phyloP scores from a whole-genome alignment of 2,113 vertebrate species.

The Scomber scombrus region DNA sequence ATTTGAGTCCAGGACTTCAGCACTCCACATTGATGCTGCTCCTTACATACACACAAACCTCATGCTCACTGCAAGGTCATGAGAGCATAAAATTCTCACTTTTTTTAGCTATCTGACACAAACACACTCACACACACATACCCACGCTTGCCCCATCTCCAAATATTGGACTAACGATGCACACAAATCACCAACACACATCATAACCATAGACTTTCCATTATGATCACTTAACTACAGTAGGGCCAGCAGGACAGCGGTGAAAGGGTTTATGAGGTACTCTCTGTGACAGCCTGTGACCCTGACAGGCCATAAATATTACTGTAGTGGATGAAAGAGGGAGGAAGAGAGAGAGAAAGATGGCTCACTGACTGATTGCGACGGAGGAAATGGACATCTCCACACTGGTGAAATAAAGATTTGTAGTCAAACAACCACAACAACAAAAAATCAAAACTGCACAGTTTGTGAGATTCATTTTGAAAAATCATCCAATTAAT shows the following conservation, averaged over 20 bases:
- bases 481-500: conserved; percentile 37
- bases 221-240: conserved; percentile 70
- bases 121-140: background rate
- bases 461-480: conserved; percentile 10
- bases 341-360: conserved; percentile 21
- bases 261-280: conserved; percentile 70
- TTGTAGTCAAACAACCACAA: conserved; percentile 29
- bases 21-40: conserved; percentile 18
- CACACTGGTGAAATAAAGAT: conserved; percentile 43
- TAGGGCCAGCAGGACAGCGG: conserved; percentile 49
- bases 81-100: conserved; percentile 1
- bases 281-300: conserved; percentile 62
- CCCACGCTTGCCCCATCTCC: conserved; percentile 3
- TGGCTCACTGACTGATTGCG: conserved; percentile 28
- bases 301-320: conserved; percentile 73
- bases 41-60: background rate
- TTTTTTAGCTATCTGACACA: conserved; percentile 7
- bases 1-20: conserved; percentile 19
- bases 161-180: conserved; percentile 31
- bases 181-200: conserved; percentile 61
- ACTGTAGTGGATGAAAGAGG: conserved; percentile 46
- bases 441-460: conserved; percentile 38
- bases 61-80: background rate
- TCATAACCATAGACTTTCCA: conserved; percentile 57
- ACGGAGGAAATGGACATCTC: conserved; percentile 4